Percentiles rank a stretch among this genome's conserved stretches.
Evolutionary conservation across 2,888 invertebrate genomes (phyloP).

Genomic region (Portevinia maculata): DNA sequence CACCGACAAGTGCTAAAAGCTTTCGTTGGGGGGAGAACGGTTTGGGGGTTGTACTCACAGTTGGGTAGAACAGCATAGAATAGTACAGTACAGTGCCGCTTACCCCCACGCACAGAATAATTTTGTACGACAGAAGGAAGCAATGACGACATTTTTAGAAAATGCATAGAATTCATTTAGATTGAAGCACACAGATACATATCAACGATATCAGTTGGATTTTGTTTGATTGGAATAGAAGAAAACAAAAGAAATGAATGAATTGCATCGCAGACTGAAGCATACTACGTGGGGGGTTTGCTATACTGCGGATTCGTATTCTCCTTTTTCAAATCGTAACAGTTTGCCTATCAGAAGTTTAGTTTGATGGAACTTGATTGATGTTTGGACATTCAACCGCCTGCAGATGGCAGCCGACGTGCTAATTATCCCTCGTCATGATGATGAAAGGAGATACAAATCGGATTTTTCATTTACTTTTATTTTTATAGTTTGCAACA

Average conservation of each 20-base stretch:
- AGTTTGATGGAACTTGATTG: conserved; percentile 69
- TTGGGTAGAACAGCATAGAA: background rate
- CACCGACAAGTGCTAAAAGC: too few species aligned
- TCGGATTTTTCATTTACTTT: background rate
- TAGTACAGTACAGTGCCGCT: background rate
- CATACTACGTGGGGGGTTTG: conserved; percentile 27
- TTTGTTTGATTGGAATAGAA: conserved; percentile 25
- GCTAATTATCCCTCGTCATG: conserved; percentile 55
- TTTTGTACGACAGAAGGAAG: conserved; percentile 53
- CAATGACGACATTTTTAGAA: conserved; percentile 71
- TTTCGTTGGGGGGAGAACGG: background rate
- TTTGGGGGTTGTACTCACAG: too few species aligned
- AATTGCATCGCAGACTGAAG: conserved; percentile 13
- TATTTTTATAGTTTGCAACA: conserved; percentile 47
- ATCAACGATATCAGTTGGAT: conserved; percentile 25
- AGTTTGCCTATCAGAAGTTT: conserved; percentile 48
- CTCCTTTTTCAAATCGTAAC: conserved; percentile 31
- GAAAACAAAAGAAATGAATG: conserved; percentile 65
- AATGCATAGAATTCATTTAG: conserved; percentile 66
- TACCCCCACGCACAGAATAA: conserved; percentile 19
- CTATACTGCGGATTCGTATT: conserved; percentile 1
- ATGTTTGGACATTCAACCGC: conserved; percentile 70
- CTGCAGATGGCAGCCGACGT: conserved; percentile 67
- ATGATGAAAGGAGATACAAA: conserved; percentile 16
- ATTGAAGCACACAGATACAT: conserved; percentile 54